Conservation (phyloP, 92 coral and sea anemone species). For the Micromussa lordhowensis region DNA sequence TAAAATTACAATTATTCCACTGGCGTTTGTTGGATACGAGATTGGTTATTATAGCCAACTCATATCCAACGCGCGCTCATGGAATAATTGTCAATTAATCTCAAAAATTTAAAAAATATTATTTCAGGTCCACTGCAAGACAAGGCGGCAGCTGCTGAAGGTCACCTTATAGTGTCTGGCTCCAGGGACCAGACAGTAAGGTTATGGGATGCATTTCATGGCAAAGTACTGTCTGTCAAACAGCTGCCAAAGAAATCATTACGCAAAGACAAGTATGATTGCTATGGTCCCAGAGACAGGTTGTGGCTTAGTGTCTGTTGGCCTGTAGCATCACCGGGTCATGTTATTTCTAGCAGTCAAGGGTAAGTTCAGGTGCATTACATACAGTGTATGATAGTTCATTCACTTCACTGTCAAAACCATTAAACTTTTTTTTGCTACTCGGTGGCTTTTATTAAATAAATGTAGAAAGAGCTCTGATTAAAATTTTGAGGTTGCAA, state of each 20-base stretch:
- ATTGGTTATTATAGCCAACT: no score
- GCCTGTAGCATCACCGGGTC: constrained; percentile 74
- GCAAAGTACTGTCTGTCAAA: constrained; percentile 74
- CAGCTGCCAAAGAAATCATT: constrained; percentile 86
- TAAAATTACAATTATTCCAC: no score
- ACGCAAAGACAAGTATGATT: constrained; percentile 83
- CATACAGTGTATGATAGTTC: no score
- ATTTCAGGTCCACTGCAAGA: constrained; percentile 65
- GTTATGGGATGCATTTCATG: constrained; percentile 85
- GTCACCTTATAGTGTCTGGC: constrained; percentile 84
- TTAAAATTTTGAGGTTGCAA: background rate
- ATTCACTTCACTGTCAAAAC: no score
- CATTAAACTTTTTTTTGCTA: no score
- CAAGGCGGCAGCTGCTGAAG: constrained; percentile 67
- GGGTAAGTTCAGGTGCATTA: constrained; percentile 80
- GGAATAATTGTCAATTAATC: no score
- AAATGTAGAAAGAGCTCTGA: no score
- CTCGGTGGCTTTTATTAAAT: no score
- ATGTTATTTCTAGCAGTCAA: constrained; percentile 84
- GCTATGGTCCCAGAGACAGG: constrained; percentile 79
- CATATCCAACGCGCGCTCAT: no score
- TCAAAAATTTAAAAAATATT: background rate
- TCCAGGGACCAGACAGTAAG: constrained; percentile 94
- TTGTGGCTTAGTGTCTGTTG: constrained; percentile 95
- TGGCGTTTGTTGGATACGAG: no score